Evolutionary conservation across 1,140 invertebrate species (phyloP), one percentile per base, ranked within the genome.

Genomic region (Tetramorium simillimum): DNA sequence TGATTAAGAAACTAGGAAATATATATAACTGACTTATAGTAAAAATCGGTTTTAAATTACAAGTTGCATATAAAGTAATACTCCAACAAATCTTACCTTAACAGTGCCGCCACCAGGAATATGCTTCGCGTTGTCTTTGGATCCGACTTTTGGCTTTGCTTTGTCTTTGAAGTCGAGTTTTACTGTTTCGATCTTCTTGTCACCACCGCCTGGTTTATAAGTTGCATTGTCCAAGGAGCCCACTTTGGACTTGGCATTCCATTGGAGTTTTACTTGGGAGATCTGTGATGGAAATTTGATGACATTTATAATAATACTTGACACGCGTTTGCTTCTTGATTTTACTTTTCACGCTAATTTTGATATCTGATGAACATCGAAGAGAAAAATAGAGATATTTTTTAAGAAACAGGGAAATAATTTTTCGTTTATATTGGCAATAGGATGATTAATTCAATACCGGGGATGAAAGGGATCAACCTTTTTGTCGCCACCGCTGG

Each of bases 191-290:
- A 99, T 98, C 95, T 99, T 99, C 94, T 98, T 98, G 90, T 98
- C 98, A 40, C 98, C 98, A 43, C 98, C 99, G 51, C 98, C 98
- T 1, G 99, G 98, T 93, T 98, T 98, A 95, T 99, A 97, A 5
- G 97, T 96, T n/a, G 98, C 96, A 93, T 99, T 99, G n/a, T 99
- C 98, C 88, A 99, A 95, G 0, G 98, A 99, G 40, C 98, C 98
- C 82, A 99, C 96, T 96, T 99, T 99, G 24, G 98, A 97, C 95
- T 98, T 98, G 0, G 98, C 98, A 90, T 98, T 98, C 98, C 98
- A 99, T 92, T 98, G 97, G 80, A 99, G 95, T 95, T 98, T 99
- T 86, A 98, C 97, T 92, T 97, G 97, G 85, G 97, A 95, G 91
- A 98, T 98, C 98, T 98, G 94, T 43, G 63, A 51, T 46, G 16